Base-by-base conservation (phyloP, 2,888 invertebrate species). In the Dione juno region DNA sequence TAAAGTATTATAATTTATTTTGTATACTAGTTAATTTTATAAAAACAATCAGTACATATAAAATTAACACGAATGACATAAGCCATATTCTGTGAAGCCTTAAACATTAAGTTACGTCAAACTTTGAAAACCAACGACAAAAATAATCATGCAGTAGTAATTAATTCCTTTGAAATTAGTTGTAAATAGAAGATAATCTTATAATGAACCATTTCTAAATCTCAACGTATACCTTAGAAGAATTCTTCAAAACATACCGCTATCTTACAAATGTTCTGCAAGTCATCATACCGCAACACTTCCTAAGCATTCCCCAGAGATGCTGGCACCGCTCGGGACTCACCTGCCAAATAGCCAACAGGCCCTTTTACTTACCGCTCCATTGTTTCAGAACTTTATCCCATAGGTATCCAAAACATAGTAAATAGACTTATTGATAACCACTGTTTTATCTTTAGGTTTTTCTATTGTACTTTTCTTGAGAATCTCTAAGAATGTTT, bases 341-440 rank as follows among this genome's bases (percentile, higher is more conserved):
- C 88, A 89, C 90, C 92, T 90, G 89, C 87, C 84, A 82, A 88
- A 87, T 81, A 79, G 73, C 74, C 64, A 82, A 80, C 78, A 81
- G 74, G 79, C 84, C 45, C 45, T 88, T 87, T 89, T 87, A 88
- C 82, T 87, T 79, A 83, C 86, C 88, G 87, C 81, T 79, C 65
- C 72, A 78, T 78, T 85, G 88, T 89, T 77, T 78, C 75, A 74
- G 66, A 64, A 64, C 28, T 65, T 67, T 53, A 48, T 69, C 59
- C 69, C 53, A 35, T 21, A 54, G 65, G 68, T 61, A 71, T 16
- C 11, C 6, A n/a, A 43, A 6, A 53, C 28, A 35, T 9, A 41
- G 19, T n/a, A 64, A 16, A 14, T 35, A 45, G 13, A 16, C 13
- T 14, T 19, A 65, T 53, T 53, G 53, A 53, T 53, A 28, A 54